Evolutionary conservation across 2,113 vertebrate species (phyloP), one percentile per base, ranked within the genome.

Genomic region (Archilochus colubris): DNA sequence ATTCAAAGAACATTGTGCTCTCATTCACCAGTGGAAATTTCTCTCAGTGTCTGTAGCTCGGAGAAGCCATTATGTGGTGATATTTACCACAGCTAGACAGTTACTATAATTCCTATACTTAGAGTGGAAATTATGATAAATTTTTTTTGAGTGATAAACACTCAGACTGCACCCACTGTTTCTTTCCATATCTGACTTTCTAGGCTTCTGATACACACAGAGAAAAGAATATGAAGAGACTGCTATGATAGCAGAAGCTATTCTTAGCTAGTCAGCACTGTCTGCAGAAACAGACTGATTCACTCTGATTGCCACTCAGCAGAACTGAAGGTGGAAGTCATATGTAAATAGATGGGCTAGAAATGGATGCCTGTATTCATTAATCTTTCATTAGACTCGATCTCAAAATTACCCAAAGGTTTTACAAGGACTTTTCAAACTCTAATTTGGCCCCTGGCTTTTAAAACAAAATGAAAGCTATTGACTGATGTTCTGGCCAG

Each of bases 351-450:
- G 88, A 94, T 87, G 83, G 86, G 85, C 50, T 97, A 93, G 95
- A 96, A 97, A 97, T 95, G 89, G 93, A 94, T 95, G 94, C 76
- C 81, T 95, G 22, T 95, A 95, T 97, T 97, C 97, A 97, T 97
- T 97, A 97, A 97, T 97, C 93, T 97, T 97, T 97, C 96, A 97
- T 97, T 97, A 96, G 89, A 88, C 82, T 93, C 93, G 88, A 91
- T 96, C 80, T 94, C 94, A 96, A 94, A 97, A 97, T 97, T 96
- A 95, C 93, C 78, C 81, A 96, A 94, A 96, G 95, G 95, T 96
- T 97, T 97, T 97, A 95, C 95, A 96, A 97, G 96, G 97, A 94
- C 95, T 97, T 97, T 97, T 96, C 79, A 97, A 97, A 96, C 94
- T 97, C 94, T 94, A 89, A 95, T 97, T 97, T 97, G 95, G 96